Conservation (phyloP, 2,888 invertebrate genomes). For the Brachyopa scutellaris region DNA sequence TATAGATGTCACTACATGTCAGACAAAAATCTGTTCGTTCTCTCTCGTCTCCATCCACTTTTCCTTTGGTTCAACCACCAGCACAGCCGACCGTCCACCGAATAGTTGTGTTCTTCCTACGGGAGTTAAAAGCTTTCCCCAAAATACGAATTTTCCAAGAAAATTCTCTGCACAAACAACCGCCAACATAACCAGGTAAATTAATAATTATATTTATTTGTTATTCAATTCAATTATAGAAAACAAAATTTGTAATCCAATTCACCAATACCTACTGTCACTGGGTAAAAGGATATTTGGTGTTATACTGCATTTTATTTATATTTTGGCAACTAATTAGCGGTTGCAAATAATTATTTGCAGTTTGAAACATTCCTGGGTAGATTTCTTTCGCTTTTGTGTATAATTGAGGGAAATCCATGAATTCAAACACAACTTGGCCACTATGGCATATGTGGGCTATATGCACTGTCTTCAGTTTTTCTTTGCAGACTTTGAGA, state of each 20-base stretch:
- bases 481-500: not conserved
- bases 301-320: no score
- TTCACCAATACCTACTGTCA: conserved; percentile 25
- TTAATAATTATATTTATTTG: conserved; percentile 1
- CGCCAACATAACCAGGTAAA: conserved; percentile 47
- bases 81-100: conserved; percentile 29
- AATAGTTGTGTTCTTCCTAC: conserved; percentile 35
- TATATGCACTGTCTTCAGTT: not conserved
- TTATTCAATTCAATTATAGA: not conserved
- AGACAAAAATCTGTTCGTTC: conserved; percentile 34
- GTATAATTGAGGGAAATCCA: not conserved
- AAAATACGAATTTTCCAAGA: conserved; percentile 19
- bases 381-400: not conserved
- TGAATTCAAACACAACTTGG: not conserved
- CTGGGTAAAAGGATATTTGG: no score
- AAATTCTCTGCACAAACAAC: conserved; percentile 16
- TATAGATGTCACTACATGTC: conserved; percentile 51
- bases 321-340: not conserved
- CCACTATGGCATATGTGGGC: conserved; percentile 21
- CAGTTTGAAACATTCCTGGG: not conserved
- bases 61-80: conserved; percentile 22
- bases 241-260: conserved; percentile 14
- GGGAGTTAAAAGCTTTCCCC: conserved; percentile 41
- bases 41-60: conserved; percentile 33
- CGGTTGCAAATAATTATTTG: not conserved